Base-by-base conservation (phyloP, 2,888 invertebrate genomes). In the Mesorhabditis spiculigera region DNA sequence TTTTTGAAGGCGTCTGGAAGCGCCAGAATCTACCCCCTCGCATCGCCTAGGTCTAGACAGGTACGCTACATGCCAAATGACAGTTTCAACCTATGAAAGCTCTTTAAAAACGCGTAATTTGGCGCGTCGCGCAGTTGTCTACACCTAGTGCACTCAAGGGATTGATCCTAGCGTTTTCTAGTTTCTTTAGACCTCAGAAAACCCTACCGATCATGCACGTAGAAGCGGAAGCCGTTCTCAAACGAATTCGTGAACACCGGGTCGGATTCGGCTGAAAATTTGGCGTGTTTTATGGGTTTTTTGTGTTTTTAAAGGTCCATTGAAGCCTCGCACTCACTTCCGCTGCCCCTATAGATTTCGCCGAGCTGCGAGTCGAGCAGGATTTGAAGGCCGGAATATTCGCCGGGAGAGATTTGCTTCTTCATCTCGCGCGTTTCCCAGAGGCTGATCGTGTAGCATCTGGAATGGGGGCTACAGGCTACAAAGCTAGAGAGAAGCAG, bases 281-380 rank as follows among this genome's bases (percentile, higher is more conserved):
- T 6, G 13, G 50, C 50, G 50, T 10, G 6, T 50, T 10, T 50
- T 10, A 13, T 6, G 50, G 6, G 13, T 13, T 50, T 50, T 50
- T 50, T 50, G 50, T 13, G 8, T 13, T 10, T 10, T 50, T 13
- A 50, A 10, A 50, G 13, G 50, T 13, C 6, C 50, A 50, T 50
- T 50, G n/a, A n/a, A n/a, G n/a, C n/a, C n/a, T n/a, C n/a, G 8
- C 50, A 50, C 50, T 50, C 50, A 50, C 50, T 50, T 50, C 50
- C 50, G 13, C 50, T 50, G 8, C 50, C 50, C 8, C 50, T 6
- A 13, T 50, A 50, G 50, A 50, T 50, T 50, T 50, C 8, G 8
- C 50, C 50, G 6, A 50, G 50, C 13, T 50, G 50, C 50, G 50
- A 50, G 50, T 50, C 50, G 50, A 50, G 50, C 50, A 50, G 8